Conservation (phyloP, 2,797 vertebrate genomes). For the Amazona ochrocephala region DNA sequence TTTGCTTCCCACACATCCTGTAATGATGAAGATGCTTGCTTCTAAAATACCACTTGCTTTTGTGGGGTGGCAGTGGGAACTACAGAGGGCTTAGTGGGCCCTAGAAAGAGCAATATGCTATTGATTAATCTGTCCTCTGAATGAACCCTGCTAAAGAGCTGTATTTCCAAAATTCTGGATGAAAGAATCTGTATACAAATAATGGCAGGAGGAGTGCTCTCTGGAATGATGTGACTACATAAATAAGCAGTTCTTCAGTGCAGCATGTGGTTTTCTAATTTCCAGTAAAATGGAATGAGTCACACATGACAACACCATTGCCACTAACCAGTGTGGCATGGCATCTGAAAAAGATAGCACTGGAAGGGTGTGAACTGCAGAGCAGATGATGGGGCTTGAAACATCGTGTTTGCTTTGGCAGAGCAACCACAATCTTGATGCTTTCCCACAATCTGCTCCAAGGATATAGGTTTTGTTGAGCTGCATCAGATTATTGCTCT, state of each 20-base stretch:
- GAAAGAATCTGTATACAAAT: constrained; percentile 25
- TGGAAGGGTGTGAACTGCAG: constrained; percentile 67
- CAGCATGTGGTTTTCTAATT: constrained; percentile 64
- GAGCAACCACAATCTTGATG: constrained; percentile 41
- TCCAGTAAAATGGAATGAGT: constrained; percentile 71
- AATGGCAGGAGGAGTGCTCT: constrained; percentile 33
- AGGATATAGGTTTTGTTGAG: constrained; percentile 61
- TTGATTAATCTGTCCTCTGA: constrained; percentile 33
- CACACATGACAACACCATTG: constrained; percentile 57
- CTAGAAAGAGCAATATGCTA: constrained; percentile 1
- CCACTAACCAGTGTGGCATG: constrained; percentile 65
- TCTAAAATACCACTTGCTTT: constrained; percentile 16
- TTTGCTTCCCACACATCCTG: constrained; percentile 28
- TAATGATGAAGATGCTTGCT: neutral
- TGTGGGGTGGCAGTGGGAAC: neutral
- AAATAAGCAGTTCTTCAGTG: constrained; percentile 55
- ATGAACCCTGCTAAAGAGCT: neutral
- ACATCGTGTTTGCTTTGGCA: constrained; percentile 67
- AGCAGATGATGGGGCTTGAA: constrained; percentile 66
- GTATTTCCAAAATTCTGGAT: constrained; percentile 19
- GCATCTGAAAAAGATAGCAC: constrained; percentile 64
- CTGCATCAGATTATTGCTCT: constrained; percentile 50
- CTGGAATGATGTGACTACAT: constrained; percentile 1
- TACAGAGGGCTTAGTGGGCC: neutral
- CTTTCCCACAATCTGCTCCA: constrained; percentile 63